phyloP scores from a whole-genome alignment of 2,797 vertebrate species.

The Nyctalus aviator region DNA sequence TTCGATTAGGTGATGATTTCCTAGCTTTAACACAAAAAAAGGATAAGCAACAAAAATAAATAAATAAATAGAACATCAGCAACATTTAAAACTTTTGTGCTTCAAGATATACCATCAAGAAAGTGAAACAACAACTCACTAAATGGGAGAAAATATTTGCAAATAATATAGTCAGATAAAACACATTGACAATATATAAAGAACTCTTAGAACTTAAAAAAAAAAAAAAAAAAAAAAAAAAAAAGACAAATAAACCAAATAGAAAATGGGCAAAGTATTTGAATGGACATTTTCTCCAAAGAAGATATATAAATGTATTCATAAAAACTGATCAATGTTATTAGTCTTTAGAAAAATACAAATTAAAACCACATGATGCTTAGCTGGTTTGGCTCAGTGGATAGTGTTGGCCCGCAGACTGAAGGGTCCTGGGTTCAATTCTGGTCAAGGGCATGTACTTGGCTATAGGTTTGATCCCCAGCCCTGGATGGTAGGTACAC shows the following conservation, averaged over 20 bases:
- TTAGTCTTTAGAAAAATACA: conserved; percentile 28
- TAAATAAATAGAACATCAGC: conserved; percentile 16
- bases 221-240: conserved; percentile 33
- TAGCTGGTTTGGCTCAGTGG: too few species aligned
- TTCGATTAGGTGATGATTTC: neutral
- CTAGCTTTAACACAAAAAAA: conserved; percentile 46
- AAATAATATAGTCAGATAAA: conserved; percentile 21
- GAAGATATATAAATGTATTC: conserved; percentile 36
- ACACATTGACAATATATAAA: neutral
- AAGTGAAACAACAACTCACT: neutral
- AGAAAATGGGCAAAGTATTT: conserved; percentile 44
- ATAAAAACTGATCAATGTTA: conserved; percentile 14
- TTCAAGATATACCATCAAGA: conserved; percentile 25
- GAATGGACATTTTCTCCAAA: conserved; percentile 49
- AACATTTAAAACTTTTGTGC: conserved; percentile 40
- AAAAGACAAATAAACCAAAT: conserved; percentile 28
- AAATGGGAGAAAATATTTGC: neutral
- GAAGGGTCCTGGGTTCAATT: too few species aligned
- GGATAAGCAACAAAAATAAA: neutral
- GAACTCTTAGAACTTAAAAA: conserved; percentile 29
- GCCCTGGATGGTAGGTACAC: too few species aligned
- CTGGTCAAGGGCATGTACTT: too few species aligned
- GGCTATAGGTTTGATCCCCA: too few species aligned
- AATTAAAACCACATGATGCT: conserved; percentile 10
- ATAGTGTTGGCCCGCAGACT: too few species aligned